Evolutionary conservation across 2,797 vertebrate genomes (phyloP).

Genomic region (Pseudochirops corinnae): DNA sequence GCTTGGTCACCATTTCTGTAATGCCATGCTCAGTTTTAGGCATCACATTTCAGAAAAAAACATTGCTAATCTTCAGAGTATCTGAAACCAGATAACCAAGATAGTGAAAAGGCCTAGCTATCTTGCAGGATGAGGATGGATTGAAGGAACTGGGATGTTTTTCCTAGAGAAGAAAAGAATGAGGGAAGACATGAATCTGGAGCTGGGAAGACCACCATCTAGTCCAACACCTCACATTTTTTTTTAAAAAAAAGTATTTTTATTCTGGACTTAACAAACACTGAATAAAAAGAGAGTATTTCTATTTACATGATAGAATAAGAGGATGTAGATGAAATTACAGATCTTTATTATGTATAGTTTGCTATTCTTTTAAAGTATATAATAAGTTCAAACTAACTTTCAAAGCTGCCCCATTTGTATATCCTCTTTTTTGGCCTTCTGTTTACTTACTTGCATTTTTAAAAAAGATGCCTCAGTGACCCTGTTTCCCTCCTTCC

Average conservation of each 20-base stretch:
- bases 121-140: not conserved
- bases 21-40: not conserved
- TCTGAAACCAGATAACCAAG: not conserved
- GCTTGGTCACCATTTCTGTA: not conserved
- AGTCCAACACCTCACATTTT: not conserved
- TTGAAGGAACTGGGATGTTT: not conserved
- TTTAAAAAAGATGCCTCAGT: not conserved
- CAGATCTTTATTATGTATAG: not conserved
- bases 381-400: not conserved
- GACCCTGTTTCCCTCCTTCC: not conserved
- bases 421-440: not conserved
- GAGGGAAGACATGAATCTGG: not conserved
- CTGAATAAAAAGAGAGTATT: not conserved
- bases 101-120: not conserved
- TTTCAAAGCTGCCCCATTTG: too few species aligned
- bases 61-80: not conserved
- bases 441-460: not conserved
- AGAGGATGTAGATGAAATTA: not conserved
- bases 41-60: not conserved
- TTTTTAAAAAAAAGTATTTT: not conserved
- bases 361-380: not conserved
- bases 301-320: not conserved
- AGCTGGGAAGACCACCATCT: not conserved
- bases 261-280: not conserved
- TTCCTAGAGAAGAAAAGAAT: not conserved